Evolutionary conservation across 2,797 vertebrate genomes (phyloP).

Genomic region (Novumbra hubbsi): DNA sequence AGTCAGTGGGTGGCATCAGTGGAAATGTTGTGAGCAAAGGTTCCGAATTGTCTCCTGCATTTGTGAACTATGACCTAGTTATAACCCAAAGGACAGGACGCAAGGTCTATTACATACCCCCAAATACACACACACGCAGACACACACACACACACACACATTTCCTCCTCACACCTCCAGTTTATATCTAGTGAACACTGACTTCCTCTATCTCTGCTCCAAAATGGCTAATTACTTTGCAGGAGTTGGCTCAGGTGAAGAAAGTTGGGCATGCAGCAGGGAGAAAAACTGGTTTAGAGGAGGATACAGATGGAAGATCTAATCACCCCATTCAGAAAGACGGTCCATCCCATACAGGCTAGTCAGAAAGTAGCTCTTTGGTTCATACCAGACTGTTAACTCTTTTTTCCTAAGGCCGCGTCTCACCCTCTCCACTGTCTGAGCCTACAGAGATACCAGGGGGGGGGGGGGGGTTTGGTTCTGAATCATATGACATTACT

Average conservation of each 20-base stretch:
- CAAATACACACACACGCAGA: background rate
- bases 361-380: no score
- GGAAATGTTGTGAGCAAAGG: conserved; percentile 40
- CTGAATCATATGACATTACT: conserved; percentile 17
- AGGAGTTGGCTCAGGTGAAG: background rate
- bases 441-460: background rate
- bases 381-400: background rate
- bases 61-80: conserved; percentile 43
- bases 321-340: no score
- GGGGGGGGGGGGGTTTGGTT: conserved; percentile 11
- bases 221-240: background rate
- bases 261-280: background rate
- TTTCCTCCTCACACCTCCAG: conserved; percentile 1
- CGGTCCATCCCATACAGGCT: no score
- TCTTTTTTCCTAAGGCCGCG: background rate
- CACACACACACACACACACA: conserved; percentile 1
- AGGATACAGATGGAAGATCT: no score
- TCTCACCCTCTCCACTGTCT: background rate
- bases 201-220: background rate
- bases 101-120: background rate
- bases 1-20: conserved; percentile 32
- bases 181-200: background rate
- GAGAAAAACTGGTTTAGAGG: no score
- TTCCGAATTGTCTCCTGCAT: conserved; percentile 47
- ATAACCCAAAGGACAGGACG: conserved; percentile 22